Evolutionary conservation across 2,888 invertebrate genomes (phyloP), one percentile per base, ranked within the genome.

Genomic region (Amiota communis): DNA sequence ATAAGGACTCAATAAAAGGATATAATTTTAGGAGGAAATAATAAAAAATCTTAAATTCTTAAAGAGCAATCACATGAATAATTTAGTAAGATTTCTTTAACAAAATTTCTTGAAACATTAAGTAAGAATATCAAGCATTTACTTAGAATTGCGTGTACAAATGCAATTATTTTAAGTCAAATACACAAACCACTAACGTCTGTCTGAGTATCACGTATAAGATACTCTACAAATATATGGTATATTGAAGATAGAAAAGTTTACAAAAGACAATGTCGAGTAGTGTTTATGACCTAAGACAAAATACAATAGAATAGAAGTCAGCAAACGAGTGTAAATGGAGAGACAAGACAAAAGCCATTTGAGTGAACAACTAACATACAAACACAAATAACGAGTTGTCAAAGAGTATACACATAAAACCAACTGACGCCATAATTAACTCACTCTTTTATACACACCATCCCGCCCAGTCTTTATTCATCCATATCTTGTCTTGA

Each of bases 371-470:
- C 65, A 48, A 72, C n/a, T 72, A 51, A 67, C 67, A 68, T 17
- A 68, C 23, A 68, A 68, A 51, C 53, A 68, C 51, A 68, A 53
- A 68, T 72, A 61, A 17, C 57, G 20, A 23, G 15, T 63, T 61
- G 49, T 51, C 61, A 69, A 64, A 8, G 13, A 36, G 36, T 6
- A 6, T 6, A 23, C 3, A 23, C 59, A 68, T 48, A 73, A 78
- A 75, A 75, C 70, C 65, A 74, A 78, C 72, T 77, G 70, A 77
- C 75, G 78, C 78, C 76, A 81, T 80, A 80, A 83, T 85, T 82
- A 83, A 82, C 80, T 76, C 75, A 49, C 65, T 64, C 65, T 36
- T 6, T 36, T 36, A 36, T 36, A 36, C 2, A 36, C 36, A 36
- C 36, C 36, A 1, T 23, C 36, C 23, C 2, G 3, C 23, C 23